A percentile compares a stretch with the other conserved stretches of the same genome.
Conservation (phyloP, 2,797 vertebrate genomes). For the Lagodon rhomboides region DNA sequence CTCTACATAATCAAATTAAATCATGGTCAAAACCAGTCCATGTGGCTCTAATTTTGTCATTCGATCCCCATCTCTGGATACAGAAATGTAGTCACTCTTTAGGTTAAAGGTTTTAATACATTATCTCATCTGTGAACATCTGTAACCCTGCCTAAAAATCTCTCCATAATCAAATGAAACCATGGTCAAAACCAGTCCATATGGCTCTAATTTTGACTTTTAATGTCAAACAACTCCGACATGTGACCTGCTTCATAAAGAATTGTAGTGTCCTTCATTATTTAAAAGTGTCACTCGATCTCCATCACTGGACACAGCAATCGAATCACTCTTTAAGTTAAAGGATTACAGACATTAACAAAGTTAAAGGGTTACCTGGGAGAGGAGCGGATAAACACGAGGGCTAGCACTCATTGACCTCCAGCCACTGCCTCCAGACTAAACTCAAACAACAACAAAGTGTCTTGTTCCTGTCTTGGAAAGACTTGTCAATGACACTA, state of each 20-base stretch:
- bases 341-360: conserved; percentile 47
- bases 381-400: conserved; percentile 1
- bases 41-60: conserved; percentile 49
- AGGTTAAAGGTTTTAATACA: conserved; percentile 37
- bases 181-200: background rate
- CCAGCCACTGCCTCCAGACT: background rate
- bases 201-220: conserved; percentile 31
- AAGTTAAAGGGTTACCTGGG: conserved; percentile 22
- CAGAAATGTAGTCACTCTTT: background rate
- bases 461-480: background rate
- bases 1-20: background rate
- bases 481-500: background rate
- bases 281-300: conserved; percentile 55
- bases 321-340: background rate
- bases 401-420: background rate
- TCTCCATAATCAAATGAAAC: background rate
- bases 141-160: too few relatives aligned
- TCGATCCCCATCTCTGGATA: conserved; percentile 28
- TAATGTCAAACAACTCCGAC: background rate
- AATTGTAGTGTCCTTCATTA: background rate
- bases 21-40: background rate
- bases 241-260: conserved; percentile 3
- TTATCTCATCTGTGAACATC: conserved; percentile 1
- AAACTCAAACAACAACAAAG: background rate
- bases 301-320: background rate